Evolutionary conservation across 2,888 invertebrate species (phyloP).

Genomic region (Drosophila stalkeri): DNA sequence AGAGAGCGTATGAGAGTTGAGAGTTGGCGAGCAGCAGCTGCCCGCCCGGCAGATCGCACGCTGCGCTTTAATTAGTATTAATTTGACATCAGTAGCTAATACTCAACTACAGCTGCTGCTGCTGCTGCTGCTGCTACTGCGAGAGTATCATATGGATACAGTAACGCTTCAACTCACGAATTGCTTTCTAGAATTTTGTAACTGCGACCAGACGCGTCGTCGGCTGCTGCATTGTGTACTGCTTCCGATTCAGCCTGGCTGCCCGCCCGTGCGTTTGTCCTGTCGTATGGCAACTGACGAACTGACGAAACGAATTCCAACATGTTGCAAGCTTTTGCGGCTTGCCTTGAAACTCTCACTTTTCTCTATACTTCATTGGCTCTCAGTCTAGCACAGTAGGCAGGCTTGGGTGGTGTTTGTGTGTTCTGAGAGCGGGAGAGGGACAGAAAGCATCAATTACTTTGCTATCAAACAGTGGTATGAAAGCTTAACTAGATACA

Average conservation of each 20-base stretch:
- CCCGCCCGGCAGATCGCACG: conserved; percentile 46
- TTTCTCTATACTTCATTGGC: conserved; percentile 37
- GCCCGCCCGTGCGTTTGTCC: conserved; percentile 62
- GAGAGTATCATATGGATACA: conserved; percentile 48
- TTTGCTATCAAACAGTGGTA: conserved; percentile 44
- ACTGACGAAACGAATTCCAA: conserved; percentile 58
- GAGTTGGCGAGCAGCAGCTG: conserved; percentile 11
- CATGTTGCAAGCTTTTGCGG: conserved; percentile 44
- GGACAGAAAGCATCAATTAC: conserved; percentile 4
- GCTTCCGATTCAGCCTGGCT: conserved; percentile 39
- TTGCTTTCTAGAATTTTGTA: conserved; percentile 14
- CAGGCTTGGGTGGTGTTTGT: conserved; percentile 43
- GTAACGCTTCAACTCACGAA: conserved; percentile 21
- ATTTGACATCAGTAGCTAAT: conserved; percentile 40
- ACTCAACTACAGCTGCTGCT: neutral
- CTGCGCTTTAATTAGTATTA: conserved; percentile 65
- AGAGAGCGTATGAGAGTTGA: conserved; percentile 9
- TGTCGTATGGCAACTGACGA: conserved; percentile 75
- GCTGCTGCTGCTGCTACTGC: conserved; percentile 3
- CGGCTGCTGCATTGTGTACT: conserved; percentile 21
- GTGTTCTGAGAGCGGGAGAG: conserved; percentile 19
- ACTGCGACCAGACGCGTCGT: conserved; percentile 24
- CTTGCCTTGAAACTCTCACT: conserved; percentile 29
- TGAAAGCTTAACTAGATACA: neutral
- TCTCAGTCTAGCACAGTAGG: conserved; percentile 37